Conservation (phyloP, 2,888 invertebrate genomes). For the Nasonia oneida region DNA sequence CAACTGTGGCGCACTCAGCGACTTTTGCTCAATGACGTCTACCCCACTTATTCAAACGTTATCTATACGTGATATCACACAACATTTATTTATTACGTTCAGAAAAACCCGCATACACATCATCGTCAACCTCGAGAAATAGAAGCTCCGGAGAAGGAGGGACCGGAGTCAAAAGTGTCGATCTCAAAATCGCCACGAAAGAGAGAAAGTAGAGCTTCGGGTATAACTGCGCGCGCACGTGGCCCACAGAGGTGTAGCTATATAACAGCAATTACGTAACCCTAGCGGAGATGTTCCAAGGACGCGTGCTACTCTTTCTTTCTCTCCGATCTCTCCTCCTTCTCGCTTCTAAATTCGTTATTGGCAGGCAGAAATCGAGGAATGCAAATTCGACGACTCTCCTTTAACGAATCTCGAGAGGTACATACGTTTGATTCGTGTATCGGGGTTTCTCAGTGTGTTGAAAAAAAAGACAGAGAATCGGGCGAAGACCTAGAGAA, state of each 20-base stretch:
- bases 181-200: neutral
- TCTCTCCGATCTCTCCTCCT: neutral
- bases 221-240: neutral
- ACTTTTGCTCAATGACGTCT: constrained; percentile 24
- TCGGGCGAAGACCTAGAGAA: neutral
- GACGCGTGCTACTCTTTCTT: constrained; percentile 1
- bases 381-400: neutral
- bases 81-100: constrained; percentile 10
- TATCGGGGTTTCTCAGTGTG: neutral
- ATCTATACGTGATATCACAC: neutral
- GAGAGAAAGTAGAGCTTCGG: neutral
- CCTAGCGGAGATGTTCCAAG: neutral
- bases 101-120: constrained; percentile 26
- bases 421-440: neutral
- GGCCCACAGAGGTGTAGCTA: neutral
- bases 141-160: neutral
- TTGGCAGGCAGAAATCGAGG: neutral
- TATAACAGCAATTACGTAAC: neutral
- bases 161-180: neutral
- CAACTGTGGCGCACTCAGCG: constrained; percentile 37
- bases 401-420: constrained; percentile 10
- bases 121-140: neutral
- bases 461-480: neutral
- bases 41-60: neutral
- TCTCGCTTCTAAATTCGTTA: neutral